phyloP scores from a whole-genome alignment of 2,797 vertebrate genomes.

The Amniataba percoides region DNA sequence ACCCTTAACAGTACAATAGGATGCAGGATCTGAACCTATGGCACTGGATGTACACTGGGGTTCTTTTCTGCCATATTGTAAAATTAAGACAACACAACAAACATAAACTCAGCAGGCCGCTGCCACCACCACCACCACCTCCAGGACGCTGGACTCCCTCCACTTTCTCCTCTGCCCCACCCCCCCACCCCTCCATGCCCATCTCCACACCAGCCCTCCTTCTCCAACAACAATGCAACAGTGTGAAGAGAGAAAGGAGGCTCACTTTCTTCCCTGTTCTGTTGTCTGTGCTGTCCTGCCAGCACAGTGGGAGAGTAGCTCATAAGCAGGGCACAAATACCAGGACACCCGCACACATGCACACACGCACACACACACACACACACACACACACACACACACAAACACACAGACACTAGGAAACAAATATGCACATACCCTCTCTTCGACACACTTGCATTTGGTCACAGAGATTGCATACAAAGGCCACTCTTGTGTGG shows the following conservation, averaged over 20 bases:
- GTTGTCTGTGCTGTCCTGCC: constrained; percentile 41
- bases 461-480: constrained; percentile 54
- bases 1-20: not conserved
- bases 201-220: constrained; percentile 35
- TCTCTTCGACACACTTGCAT: constrained; percentile 48
- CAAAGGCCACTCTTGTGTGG: constrained; percentile 81
- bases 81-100: constrained; percentile 14
- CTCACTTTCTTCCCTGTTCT: constrained; percentile 53
- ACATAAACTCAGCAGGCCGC: constrained; percentile 12
- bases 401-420: constrained; percentile 33
- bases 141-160: constrained; percentile 26
- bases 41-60: constrained; percentile 26
- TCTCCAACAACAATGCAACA: constrained; percentile 47
- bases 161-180: not conserved
- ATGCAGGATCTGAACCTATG: constrained; percentile 17
- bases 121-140: constrained; percentile 15
- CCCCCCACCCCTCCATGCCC: constrained; percentile 4
- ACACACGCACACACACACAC: constrained; percentile 22
- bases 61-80: constrained; percentile 7
- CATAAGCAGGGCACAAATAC: constrained; percentile 51
- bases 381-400: constrained; percentile 34
- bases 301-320: constrained; percentile 59
- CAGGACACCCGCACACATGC: constrained; percentile 31
- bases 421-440: constrained; percentile 65
- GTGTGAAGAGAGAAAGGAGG: constrained; percentile 45